Percentiles rank a stretch among this genome's conserved stretches.
phyloP scores from a whole-genome alignment of 37 sponge, comb jelly and placozoan genomes.

The Cladorhizidae sp. region DNA sequence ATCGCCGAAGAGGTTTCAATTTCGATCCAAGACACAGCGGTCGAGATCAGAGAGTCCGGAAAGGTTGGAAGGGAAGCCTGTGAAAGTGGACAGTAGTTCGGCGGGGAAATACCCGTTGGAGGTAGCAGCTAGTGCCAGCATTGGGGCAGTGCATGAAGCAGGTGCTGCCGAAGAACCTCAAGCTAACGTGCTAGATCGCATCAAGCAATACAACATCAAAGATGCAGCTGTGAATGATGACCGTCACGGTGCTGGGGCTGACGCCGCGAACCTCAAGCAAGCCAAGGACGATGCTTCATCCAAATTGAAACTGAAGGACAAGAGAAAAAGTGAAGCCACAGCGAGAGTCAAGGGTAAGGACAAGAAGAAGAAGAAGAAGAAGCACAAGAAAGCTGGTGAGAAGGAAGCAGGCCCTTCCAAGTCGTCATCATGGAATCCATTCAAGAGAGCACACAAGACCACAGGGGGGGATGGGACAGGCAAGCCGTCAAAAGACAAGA shows the following conservation, averaged over 20 bases:
- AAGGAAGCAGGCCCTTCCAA: not conserved
- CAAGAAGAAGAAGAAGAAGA: conserved; percentile 5
- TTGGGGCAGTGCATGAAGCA: not conserved
- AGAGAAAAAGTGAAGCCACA: not conserved
- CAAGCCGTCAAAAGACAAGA: not conserved
- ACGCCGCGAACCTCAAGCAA: not conserved
- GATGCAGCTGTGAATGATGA: not conserved
- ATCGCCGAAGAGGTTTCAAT: not conserved
- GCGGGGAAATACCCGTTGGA: not conserved
- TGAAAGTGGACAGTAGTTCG: not conserved
- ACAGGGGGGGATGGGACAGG: not conserved
- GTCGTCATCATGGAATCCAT: not conserved
- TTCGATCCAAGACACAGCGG: not conserved
- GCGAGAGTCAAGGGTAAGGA: not conserved
- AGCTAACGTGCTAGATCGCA: not conserved
- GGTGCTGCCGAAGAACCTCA: not conserved
- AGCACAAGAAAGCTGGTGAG: not conserved
- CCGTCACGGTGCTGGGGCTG: not conserved
- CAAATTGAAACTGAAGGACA: not conserved
- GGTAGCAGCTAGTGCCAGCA: not conserved
- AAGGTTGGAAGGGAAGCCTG: not conserved
- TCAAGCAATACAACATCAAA: conserved; percentile 1
- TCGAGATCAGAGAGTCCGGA: conserved; percentile 24
- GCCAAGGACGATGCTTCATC: not conserved
- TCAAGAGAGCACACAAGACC: not conserved